Evolutionary conservation across 2,797 vertebrate species (phyloP).

Genomic region (Acomys russatus): DNA sequence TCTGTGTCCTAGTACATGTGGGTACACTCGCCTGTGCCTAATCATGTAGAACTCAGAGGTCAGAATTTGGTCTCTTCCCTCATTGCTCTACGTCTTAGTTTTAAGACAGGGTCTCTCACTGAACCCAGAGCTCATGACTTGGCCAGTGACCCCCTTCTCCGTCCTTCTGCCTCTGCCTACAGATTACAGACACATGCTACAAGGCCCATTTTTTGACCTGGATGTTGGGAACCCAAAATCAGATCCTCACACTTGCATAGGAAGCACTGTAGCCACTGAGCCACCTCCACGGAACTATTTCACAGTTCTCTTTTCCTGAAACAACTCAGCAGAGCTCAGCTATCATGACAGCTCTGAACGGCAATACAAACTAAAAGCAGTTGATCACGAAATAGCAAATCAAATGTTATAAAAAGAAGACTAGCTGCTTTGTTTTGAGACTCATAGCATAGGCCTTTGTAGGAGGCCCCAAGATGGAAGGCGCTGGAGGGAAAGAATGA

Average conservation of each 20-base stretch:
- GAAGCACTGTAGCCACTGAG: not conserved
- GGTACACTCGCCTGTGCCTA: not conserved
- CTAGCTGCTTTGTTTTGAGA: not conserved
- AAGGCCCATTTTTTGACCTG: not conserved
- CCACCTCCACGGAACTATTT: not conserved
- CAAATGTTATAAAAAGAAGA: not conserved
- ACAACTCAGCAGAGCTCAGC: not conserved
- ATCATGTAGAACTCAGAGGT: not conserved
- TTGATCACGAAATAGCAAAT: conserved; percentile 16
- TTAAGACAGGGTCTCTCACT: not conserved
- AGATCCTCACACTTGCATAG: not conserved
- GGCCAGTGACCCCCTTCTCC: not conserved
- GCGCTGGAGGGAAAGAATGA: not conserved
- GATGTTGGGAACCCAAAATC: not conserved
- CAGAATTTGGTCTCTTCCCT: not conserved
- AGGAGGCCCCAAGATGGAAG: not conserved
- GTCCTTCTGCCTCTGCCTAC: not conserved
- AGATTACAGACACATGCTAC: not conserved
- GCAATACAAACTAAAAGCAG: not conserved
- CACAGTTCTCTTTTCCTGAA: conserved; percentile 28
- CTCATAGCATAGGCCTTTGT: not conserved
- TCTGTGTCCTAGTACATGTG: not conserved
- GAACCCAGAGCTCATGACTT: not conserved
- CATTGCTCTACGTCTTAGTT: not conserved
- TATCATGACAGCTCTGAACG: conserved; percentile 6